Conservation (phyloP, 2,797 vertebrate species). For the Lacerta bilineata region DNA sequence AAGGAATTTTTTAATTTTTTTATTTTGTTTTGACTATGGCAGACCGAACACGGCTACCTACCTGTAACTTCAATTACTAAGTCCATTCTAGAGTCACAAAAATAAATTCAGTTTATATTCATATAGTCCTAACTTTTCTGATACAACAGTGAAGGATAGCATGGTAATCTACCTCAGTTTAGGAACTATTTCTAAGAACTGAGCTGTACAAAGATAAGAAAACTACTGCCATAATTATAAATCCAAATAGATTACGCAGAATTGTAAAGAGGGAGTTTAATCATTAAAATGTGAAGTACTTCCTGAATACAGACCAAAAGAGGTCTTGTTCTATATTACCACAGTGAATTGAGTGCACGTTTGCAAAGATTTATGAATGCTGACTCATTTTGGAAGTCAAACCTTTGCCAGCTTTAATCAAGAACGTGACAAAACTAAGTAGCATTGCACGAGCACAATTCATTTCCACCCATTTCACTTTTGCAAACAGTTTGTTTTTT, state of each 20-base stretch:
- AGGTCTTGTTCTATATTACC: background rate
- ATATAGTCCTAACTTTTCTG: constrained; percentile 8
- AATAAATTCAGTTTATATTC: constrained; percentile 42
- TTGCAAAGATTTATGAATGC: background rate
- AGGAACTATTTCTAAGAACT: constrained; percentile 15
- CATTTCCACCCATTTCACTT: constrained; percentile 20
- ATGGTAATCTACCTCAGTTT: constrained; percentile 14
- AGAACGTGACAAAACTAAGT: constrained; percentile 42
- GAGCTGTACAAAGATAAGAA: constrained; percentile 42
- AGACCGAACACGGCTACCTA: too few species aligned
- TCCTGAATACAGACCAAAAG: background rate
- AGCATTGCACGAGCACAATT: background rate
- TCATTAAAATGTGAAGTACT: background rate
- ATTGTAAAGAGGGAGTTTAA: background rate
- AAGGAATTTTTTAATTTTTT: too few species aligned
- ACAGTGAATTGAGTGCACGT: rapidly evolving
- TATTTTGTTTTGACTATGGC: too few species aligned
- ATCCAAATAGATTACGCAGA: background rate
- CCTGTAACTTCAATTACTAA: background rate
- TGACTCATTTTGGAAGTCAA: background rate
- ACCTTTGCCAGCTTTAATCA: constrained; percentile 1
- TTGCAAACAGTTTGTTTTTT: constrained; percentile 25
- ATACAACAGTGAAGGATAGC: background rate
- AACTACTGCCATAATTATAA: background rate
- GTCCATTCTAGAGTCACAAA: constrained; percentile 21